phyloP scores from a whole-genome alignment of 2,113 vertebrate species.

The Cyanocitta stelleri region DNA sequence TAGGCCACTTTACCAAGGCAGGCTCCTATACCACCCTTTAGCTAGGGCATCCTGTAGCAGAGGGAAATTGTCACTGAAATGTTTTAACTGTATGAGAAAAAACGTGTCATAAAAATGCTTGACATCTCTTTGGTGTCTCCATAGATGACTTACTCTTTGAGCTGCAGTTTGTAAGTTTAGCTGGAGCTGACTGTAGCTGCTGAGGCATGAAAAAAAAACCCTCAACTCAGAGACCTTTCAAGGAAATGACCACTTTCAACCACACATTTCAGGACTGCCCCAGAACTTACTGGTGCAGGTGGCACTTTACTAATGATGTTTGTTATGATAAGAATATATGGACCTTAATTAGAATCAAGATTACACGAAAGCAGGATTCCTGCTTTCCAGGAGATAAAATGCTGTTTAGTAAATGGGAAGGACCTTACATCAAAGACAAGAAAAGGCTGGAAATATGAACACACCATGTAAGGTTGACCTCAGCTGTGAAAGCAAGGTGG shows the following conservation, averaged over 20 bases:
- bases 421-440: neutral
- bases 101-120: neutral
- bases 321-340: neutral
- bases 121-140: neutral
- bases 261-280: neutral
- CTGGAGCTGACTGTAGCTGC: neutral
- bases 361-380: neutral
- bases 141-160: neutral
- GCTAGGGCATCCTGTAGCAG: neutral
- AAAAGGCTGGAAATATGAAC: constrained; percentile 3
- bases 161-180: neutral
- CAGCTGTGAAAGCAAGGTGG: neutral
- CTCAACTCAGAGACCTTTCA: neutral
- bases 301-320: neutral
- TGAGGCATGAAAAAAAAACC: neutral
- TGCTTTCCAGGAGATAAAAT: neutral
- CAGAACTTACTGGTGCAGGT: neutral
- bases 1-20: neutral
- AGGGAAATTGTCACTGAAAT: neutral
- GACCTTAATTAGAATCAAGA: neutral
- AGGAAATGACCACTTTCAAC: neutral
- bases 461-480: neutral
- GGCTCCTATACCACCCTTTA: neutral
- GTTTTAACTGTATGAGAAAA: neutral
- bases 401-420: neutral